Evolutionary conservation across 2,113 vertebrate species (phyloP).

Genomic region (Barnardius zonarius): DNA sequence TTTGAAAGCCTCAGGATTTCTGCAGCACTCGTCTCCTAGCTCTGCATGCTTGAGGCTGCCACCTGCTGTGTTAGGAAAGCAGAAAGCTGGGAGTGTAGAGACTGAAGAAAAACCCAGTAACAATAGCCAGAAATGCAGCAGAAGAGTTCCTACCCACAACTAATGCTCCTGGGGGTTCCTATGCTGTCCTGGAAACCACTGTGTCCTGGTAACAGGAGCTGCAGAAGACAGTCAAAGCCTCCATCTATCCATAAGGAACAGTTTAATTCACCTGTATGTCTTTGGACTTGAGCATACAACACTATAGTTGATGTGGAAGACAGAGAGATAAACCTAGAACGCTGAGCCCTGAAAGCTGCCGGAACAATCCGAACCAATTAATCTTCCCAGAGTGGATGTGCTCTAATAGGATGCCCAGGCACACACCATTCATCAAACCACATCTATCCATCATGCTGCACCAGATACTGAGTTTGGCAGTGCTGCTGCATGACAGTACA

Average conservation of each 20-base stretch:
- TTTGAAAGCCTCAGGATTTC: neutral
- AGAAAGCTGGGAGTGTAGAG: neutral
- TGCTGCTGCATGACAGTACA: neutral
- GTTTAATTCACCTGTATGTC: neutral
- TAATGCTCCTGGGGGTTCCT: fast-evolving
- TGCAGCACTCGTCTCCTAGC: neutral
- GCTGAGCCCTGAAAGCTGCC: constrained; percentile 52
- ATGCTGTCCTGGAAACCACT: neutral
- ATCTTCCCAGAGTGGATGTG: constrained; percentile 49
- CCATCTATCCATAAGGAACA: neutral
- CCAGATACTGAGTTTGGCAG: neutral
- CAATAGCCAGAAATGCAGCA: fast-evolving
- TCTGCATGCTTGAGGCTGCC: neutral
- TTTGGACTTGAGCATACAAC: neutral
- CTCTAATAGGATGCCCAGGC: constrained; percentile 29
- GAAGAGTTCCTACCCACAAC: neutral
- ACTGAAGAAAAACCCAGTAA: neutral
- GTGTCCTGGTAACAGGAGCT: neutral
- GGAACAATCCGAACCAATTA: constrained; percentile 33
- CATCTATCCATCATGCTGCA: constrained; percentile 55
- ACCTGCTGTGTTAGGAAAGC: constrained; percentile 1
- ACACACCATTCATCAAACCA: constrained; percentile 61
- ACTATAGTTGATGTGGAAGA: constrained; percentile 9
- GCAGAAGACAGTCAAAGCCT: neutral
- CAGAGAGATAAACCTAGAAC: constrained; percentile 29